Percentiles rank a stretch among this genome's conserved stretches.
Conservation (phyloP, 1,140 invertebrate species). For the Eriocheir sinensis region DNA sequence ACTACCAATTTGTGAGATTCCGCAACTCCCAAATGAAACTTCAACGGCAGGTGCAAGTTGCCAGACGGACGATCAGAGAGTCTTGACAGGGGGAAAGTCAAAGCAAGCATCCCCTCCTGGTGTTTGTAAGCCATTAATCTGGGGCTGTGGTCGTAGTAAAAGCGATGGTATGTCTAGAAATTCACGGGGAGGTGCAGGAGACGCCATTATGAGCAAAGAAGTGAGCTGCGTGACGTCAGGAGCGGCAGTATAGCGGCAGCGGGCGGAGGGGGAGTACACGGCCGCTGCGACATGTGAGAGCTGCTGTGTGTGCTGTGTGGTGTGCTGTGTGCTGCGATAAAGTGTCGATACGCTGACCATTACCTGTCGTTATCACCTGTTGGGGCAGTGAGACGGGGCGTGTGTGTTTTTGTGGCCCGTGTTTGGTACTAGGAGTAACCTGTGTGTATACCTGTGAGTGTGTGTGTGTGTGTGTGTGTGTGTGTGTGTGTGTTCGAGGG, state of each 20-base stretch:
- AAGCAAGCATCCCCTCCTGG: not conserved
- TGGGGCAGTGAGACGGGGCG: not conserved
- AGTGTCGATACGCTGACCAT: not conserved
- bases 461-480: no score
- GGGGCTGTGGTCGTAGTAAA: not conserved
- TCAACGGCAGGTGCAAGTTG: not conserved
- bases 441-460: no score
- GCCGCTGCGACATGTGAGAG: not conserved
- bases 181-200: not conserved
- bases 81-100: not conserved
- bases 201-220: not conserved
- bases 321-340: not conserved
- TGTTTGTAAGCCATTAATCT: not conserved
- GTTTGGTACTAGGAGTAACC: no score
- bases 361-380: not conserved
- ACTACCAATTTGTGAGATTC: not conserved
- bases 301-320: not conserved
- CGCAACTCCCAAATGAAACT: not conserved
- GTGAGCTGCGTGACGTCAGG: not conserved
- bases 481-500: not conserved
- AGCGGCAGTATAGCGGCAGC: not conserved
- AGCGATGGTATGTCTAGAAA: constrained; percentile 1
- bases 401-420: no score
- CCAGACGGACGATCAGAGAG: not conserved
- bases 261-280: not conserved